Conservation (phyloP, 2,888 invertebrate genomes). For the Campopleginae sp. region DNA sequence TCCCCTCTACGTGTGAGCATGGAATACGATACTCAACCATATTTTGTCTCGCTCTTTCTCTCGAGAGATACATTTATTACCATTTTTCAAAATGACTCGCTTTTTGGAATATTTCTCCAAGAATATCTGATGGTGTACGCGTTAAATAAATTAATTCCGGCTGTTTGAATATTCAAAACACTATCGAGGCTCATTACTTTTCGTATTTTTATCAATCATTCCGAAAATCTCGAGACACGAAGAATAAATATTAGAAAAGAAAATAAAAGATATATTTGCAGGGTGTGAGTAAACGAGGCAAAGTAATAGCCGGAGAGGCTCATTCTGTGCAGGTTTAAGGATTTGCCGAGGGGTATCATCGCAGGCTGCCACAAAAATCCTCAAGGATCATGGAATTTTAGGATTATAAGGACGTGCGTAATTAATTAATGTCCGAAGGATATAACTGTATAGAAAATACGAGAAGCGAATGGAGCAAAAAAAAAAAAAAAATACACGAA, state of each 20-base stretch:
- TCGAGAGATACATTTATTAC: neutral
- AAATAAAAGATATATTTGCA: neutral
- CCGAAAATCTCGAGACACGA: neutral
- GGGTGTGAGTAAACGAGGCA: neutral
- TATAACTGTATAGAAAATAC: slow-evolving; percentile 52
- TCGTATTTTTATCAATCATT: neutral
- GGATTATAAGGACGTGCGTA: slow-evolving; percentile 50
- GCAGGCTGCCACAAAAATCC: slow-evolving; percentile 22
- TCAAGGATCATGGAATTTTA: slow-evolving; percentile 38
- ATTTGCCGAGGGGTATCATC: slow-evolving; percentile 15
- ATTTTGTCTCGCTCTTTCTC: neutral
- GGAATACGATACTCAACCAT: slow-evolving; percentile 40
- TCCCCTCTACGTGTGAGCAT: neutral
- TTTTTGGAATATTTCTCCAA: neutral
- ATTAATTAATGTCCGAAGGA: slow-evolving; percentile 60
- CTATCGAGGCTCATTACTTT: neutral
- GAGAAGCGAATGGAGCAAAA: slow-evolving; percentile 4
- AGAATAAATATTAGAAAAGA: neutral
- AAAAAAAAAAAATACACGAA: slow-evolving; percentile 1
- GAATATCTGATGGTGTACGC: neutral
- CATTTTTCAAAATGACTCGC: neutral
- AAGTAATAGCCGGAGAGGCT: slow-evolving; percentile 20
- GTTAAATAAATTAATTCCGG: neutral
- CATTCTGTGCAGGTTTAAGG: slow-evolving; percentile 33
- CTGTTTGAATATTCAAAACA: neutral